phyloP scores from a whole-genome alignment of 2,797 vertebrate genomes.

The Triplophysa yarkandensis region DNA sequence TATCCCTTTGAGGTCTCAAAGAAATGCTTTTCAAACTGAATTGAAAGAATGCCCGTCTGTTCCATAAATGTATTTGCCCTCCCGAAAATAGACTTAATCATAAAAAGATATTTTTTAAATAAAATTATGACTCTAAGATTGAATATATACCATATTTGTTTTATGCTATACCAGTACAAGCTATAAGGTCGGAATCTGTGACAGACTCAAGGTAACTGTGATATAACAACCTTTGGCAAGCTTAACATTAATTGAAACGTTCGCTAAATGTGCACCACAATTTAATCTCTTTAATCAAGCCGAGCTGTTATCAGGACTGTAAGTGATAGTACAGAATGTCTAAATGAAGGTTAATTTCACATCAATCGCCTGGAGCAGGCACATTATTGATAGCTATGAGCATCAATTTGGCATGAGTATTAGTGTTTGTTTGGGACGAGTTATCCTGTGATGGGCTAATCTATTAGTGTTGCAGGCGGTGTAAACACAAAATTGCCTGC shows the following conservation, averaged over 20 bases:
- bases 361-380: conserved; percentile 47
- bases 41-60: no score
- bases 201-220: neutral
- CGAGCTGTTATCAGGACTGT: conserved; percentile 24
- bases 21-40: no score
- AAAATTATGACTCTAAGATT: no score
- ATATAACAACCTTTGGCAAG: conserved; percentile 1
- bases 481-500: conserved; percentile 51
- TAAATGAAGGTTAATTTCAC: conserved; percentile 52
- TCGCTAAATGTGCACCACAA: conserved; percentile 14
- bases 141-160: no score
- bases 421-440: conserved; percentile 61
- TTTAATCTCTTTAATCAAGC: conserved; percentile 34
- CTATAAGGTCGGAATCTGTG: neutral
- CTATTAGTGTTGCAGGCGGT: conserved; percentile 50
- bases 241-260: conserved; percentile 14
- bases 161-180: no score
- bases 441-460: conserved; percentile 66
- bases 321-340: conserved; percentile 34
- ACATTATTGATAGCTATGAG: conserved; percentile 68
- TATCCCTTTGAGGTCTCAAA: no score
- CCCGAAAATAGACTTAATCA: no score
- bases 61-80: no score
- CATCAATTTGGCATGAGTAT: conserved; percentile 63
- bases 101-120: no score